Evolutionary conservation across 1,140 invertebrate species (phyloP), one percentile per base, ranked within the genome.

Genomic region (Branchinecta lindahli): DNA sequence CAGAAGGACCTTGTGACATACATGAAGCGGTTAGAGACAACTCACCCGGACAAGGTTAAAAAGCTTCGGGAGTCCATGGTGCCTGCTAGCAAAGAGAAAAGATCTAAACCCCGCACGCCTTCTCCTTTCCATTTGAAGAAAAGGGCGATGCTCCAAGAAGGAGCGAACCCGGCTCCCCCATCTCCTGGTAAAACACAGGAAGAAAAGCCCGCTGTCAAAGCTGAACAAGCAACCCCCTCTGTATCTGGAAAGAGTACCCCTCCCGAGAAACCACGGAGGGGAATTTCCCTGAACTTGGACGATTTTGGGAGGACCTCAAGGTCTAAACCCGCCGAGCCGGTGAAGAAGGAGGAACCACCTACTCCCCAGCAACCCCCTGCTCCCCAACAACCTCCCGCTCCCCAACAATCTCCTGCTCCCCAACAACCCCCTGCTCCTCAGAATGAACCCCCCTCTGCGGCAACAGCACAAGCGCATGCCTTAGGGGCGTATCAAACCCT

Each of bases 1-100:
- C 89, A 91, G 73, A 86, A 89, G 70, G 85, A 86, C 71, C 79
- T 91, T 0, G 90, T 91, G 8, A 84, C 84, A 7, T 89, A 89
- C 75, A 75, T 91, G 61, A 89, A 88, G 74, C 89, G 89, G 75
- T 75, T 90, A 46, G 88, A 90, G 77, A 82, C 83, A 0, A 83
- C 82, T 12, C 85, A 89, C 75, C 86, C 88, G 0, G 77, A 82
- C 8, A 82, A 87, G 44, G 88, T 91, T 0, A 87, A 89, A 74
- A 83, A 85, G 66, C 78, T 90, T 45, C 77, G 85, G 67, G 83
- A 84, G 72, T 87, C 82, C 74, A 85, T 88, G 0, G 9, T 18
- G 0, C 69, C 70, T 18, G 44, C 20, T 21, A n/a, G 10, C 21
- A 67, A 67, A 67, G 33, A 33, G 33, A 33, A 33, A 33, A 12